Percentiles rank a stretch among this genome's conserved stretches.
Conservation (phyloP, 2,113 vertebrate species). For the Phodopus roborovskii region DNA sequence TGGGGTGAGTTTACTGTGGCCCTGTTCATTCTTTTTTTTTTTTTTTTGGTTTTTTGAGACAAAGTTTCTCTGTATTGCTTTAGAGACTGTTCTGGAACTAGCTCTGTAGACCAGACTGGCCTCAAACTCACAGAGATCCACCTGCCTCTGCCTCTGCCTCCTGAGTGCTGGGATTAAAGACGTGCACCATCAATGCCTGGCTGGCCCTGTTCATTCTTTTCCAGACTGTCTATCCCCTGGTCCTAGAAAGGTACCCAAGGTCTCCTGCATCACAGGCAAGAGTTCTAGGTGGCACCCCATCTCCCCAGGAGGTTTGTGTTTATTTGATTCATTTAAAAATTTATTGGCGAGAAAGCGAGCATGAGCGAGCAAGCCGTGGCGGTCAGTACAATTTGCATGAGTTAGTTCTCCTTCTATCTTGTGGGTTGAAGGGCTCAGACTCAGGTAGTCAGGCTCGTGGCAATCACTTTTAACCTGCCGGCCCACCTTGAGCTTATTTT, state of each 20-base stretch:
- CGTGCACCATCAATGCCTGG: too few species aligned
- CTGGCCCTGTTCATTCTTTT: background rate
- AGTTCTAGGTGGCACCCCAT: background rate
- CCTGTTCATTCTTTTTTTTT: background rate
- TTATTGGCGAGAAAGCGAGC: background rate
- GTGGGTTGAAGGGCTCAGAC: too few species aligned
- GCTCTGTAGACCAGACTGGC: too few species aligned
- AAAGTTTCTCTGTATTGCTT: too few species aligned
- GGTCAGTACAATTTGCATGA: too few species aligned
- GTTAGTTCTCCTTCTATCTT: background rate
- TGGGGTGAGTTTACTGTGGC: background rate
- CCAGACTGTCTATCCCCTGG: background rate
- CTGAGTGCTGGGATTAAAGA: too few species aligned
- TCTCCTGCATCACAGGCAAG: background rate
- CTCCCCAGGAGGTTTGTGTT: background rate
- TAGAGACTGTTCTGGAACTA: too few species aligned
- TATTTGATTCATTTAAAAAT: background rate
- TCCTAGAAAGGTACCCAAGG: background rate
- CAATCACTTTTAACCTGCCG: background rate
- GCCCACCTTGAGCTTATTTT: background rate
- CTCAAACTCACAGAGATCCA: too few species aligned
- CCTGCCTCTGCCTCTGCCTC: too few species aligned
- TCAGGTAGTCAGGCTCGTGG: background rate
- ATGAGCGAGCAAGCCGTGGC: background rate
- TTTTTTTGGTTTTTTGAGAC: too few species aligned